Conservation (phyloP, 2,113 vertebrate species). For the Apteryx owenii region DNA sequence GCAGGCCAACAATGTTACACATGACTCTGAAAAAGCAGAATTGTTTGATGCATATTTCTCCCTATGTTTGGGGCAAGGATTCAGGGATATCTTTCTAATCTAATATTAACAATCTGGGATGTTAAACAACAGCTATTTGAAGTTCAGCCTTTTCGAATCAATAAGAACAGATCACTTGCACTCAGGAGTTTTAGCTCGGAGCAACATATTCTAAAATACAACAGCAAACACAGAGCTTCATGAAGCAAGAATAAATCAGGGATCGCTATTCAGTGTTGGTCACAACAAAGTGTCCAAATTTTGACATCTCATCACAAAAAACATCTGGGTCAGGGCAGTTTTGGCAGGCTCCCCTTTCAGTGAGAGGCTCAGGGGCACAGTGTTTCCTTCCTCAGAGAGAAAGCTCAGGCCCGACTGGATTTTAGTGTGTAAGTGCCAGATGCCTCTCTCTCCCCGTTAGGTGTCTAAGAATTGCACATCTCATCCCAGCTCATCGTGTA, state of each 20-base stretch:
- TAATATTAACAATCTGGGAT: constrained; percentile 31
- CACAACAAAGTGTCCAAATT: neutral
- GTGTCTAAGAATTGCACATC: neutral
- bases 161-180: constrained; percentile 33
- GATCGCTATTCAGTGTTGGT: neutral
- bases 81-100: constrained; percentile 10
- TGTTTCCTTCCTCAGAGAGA: neutral
- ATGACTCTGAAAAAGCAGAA: neutral
- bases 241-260: neutral
- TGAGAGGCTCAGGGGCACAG: neutral
- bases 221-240: neutral
- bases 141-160: constrained; percentile 54
- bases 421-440: neutral
- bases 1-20: neutral
- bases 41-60: neutral
- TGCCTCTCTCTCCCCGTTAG: neutral
- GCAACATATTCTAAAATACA: neutral
- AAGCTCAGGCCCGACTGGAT: neutral
- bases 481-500: neutral
- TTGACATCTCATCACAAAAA: neutral
- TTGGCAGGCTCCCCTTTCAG: neutral
- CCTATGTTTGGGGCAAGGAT: neutral
- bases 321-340: neutral
- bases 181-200: constrained; percentile 34
- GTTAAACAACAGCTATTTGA: constrained; percentile 53